Conservation (phyloP, 2,888 invertebrate genomes). For the Rhyacophila evoluta region DNA sequence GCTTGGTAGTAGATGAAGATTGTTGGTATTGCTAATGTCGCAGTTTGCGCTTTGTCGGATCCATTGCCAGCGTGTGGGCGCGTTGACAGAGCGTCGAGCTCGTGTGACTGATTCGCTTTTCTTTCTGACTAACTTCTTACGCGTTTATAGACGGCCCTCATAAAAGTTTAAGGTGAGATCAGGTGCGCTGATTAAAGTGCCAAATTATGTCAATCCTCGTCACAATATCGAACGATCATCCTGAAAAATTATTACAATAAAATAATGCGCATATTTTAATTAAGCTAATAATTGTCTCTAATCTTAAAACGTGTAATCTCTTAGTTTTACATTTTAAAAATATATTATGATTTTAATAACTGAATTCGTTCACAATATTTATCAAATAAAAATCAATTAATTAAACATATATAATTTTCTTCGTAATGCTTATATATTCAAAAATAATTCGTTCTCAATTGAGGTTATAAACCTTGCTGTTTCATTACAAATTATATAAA, state of each 20-base stretch:
- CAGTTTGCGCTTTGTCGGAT: slow-evolving; percentile 26
- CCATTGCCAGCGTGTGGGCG: slow-evolving; percentile 40
- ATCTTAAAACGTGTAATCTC: no score
- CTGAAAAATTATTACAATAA: neutral
- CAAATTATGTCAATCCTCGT: slow-evolving; percentile 28
- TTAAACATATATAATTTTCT: no score
- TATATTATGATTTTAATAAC: no score
- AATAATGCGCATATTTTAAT: no score
- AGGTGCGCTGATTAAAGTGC: slow-evolving; percentile 40
- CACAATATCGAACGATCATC: neutral
- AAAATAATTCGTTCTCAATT: no score
- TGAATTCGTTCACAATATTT: no score
- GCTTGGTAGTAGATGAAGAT: neutral
- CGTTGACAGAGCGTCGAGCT: slow-evolving; percentile 35
- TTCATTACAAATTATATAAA: no score
- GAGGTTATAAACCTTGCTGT: no score
- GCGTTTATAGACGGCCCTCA: slow-evolving; percentile 44
- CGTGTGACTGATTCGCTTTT: slow-evolving; percentile 42
- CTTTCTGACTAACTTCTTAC: slow-evolving; percentile 39
- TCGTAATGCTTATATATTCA: no score
- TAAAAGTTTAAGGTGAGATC: slow-evolving; percentile 52
- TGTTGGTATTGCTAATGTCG: slow-evolving; percentile 35
- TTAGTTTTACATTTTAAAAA: no score
- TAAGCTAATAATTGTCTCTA: no score
- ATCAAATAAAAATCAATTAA: no score